Conservation (phyloP, 2,113 vertebrate species). For the Mustelus asterias region DNA sequence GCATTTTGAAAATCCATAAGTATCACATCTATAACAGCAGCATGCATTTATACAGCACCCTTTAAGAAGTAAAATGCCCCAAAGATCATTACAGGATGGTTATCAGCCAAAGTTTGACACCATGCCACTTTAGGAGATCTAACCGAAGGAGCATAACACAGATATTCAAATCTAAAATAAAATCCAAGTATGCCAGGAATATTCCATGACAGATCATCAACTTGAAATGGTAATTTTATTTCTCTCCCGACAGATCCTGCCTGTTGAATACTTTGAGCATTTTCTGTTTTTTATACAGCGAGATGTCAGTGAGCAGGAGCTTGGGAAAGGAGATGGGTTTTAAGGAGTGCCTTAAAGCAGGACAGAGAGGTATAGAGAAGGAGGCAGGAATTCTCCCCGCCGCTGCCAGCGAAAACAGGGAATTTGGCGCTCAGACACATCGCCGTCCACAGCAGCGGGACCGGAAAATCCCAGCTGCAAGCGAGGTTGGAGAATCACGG, state of each 20-base stretch:
- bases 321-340: neutral
- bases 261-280: neutral
- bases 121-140: neutral
- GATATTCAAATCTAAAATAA: neutral
- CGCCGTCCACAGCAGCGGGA: too few species aligned
- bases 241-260: neutral
- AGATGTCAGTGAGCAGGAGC: neutral
- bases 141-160: neutral
- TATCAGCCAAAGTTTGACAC: too few species aligned
- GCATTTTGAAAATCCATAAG: neutral
- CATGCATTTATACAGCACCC: neutral
- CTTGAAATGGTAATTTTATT: neutral
- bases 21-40: too few species aligned
- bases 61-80: too few species aligned
- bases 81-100: too few species aligned
- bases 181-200: neutral
- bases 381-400: too few species aligned
- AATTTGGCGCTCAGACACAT: too few species aligned
- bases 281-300: neutral
- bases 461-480: too few species aligned
- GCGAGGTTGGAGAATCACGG: too few species aligned
- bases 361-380: neutral
- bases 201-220: neutral
- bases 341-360: neutral
- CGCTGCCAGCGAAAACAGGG: too few species aligned